Base-by-base conservation (phyloP, 2,113 vertebrate genomes). In the Meriones unguiculatus region DNA sequence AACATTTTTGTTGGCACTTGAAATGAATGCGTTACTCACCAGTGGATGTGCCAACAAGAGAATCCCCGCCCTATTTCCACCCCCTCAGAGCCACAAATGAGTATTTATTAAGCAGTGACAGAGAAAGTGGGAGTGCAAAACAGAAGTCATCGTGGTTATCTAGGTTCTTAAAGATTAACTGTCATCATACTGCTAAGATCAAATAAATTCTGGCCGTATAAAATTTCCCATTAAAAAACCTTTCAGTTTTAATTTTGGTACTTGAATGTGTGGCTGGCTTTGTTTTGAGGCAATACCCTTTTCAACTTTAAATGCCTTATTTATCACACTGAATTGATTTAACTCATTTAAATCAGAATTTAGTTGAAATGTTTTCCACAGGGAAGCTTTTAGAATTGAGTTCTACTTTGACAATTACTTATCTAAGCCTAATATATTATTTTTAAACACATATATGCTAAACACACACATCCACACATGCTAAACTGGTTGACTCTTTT, bases 1-100 rank as follows among this genome's bases (percentile, higher is more conserved):
- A 97, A 97, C 93, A 93, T 96, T 97, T 98, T 97, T 97, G 97
- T 97, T 98, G 97, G 97, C 98, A 97, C 94, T 97, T 95, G 93
- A 94, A 96, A 95, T 97, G 97, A 96, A 97, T 97, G 94, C 89
- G 97, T 98, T 98, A 98, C 95, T 98, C 97, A 98, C 89, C 95
- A 93, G 94, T 95, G 46, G 46, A 96, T 89, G 50, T 97, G 97
- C 96, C 94, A 97, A 89, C 93, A 97, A 96, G 92, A 97, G 97
- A 95, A 97, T 95, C 96, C 82, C 96, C 97, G 98, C 97, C 98
- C 96, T 95, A 93, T 67, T 97, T 94, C 97, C 97, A 97, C 96
- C 95, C 95, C 96, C 73, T 91, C 96, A 97, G 75, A 95, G 87
- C 81, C 89, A 96, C 95, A 96, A 72, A 95, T 72, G 90, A 96